phyloP scores from a whole-genome alignment of 2,888 invertebrate species.

The Polydrusus cervinus region DNA sequence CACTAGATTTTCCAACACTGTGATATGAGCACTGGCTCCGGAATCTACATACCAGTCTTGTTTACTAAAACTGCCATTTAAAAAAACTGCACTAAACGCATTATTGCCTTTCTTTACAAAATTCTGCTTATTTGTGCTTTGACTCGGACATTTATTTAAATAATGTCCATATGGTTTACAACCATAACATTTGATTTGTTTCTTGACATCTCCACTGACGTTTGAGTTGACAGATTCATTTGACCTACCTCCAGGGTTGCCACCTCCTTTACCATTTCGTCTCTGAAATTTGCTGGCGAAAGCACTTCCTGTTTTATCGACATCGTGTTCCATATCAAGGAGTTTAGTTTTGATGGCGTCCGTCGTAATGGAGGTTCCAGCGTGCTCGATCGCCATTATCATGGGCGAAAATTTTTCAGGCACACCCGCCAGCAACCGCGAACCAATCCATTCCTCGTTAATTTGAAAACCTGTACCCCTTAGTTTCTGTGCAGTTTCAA shows the following conservation, averaged over 20 bases:
- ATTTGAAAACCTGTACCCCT: conserved; percentile 59
- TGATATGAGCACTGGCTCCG: conserved; percentile 30
- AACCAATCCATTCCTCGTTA: conserved; percentile 62
- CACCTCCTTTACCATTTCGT: too few relatives aligned
- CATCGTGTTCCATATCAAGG: conserved; percentile 35
- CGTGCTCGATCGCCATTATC: conserved; percentile 60
- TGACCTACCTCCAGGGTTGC: too few relatives aligned
- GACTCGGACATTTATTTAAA: conserved; percentile 31
- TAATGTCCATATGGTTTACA: conserved; percentile 22
- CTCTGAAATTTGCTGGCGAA: background rate
- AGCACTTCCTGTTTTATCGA: background rate
- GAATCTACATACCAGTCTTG: conserved; percentile 39
- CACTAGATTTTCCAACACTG: background rate
- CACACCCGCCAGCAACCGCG: conserved; percentile 59
- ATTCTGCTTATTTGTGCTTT: background rate
- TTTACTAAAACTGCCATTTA: conserved; percentile 25
- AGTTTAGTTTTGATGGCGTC: conserved; percentile 62
- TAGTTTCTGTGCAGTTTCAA: conserved; percentile 59
- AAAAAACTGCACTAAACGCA: conserved; percentile 26
- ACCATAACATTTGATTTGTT: conserved; percentile 23
- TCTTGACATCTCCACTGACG: too few relatives aligned
- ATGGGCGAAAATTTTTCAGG: conserved; percentile 57
- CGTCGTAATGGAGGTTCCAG: conserved; percentile 58
- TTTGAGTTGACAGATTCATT: background rate
- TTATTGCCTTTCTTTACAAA: background rate